Conservation (phyloP, 2,888 invertebrate species). For the Nemoura dubitans region DNA sequence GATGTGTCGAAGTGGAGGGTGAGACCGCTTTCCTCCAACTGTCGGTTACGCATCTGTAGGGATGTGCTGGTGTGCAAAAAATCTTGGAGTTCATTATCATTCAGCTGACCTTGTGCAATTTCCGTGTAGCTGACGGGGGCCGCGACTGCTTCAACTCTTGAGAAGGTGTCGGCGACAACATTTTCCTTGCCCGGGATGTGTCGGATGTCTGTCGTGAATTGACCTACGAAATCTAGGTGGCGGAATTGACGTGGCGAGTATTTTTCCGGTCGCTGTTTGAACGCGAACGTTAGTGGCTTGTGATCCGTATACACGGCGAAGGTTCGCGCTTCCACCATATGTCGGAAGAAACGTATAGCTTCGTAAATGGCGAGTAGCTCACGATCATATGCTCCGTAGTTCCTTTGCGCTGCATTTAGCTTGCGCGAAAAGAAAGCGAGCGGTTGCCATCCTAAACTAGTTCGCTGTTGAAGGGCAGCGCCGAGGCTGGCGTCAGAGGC, state of each 20-base stretch:
- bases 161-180: slow-evolving; percentile 39
- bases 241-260: slow-evolving; percentile 37
- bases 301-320: slow-evolving; percentile 34
- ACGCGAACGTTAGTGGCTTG: slow-evolving; percentile 37
- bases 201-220: slow-evolving; percentile 41
- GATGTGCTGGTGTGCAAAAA: not conserved
- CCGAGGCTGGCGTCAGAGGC: slow-evolving; percentile 57
- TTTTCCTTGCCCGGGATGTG: no score
- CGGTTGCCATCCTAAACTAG: slow-evolving; percentile 45
- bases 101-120: not conserved
- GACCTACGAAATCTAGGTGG: slow-evolving; percentile 32
- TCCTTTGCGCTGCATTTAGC: slow-evolving; percentile 53
- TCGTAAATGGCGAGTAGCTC: slow-evolving; percentile 58
- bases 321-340: slow-evolving; percentile 56
- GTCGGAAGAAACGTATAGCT: slow-evolving; percentile 56
- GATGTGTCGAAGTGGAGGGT: slow-evolving; percentile 33
- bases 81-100: not conserved
- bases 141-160: not conserved
- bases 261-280: slow-evolving; percentile 29
- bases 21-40: not conserved
- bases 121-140: no score
- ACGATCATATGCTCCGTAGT: slow-evolving; percentile 59
- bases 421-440: slow-evolving; percentile 51
- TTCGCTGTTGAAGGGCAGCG: slow-evolving; percentile 56
- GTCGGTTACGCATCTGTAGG: not conserved